phyloP scores from a whole-genome alignment of 2,888 invertebrate species.

The Polyommatus icarus region DNA sequence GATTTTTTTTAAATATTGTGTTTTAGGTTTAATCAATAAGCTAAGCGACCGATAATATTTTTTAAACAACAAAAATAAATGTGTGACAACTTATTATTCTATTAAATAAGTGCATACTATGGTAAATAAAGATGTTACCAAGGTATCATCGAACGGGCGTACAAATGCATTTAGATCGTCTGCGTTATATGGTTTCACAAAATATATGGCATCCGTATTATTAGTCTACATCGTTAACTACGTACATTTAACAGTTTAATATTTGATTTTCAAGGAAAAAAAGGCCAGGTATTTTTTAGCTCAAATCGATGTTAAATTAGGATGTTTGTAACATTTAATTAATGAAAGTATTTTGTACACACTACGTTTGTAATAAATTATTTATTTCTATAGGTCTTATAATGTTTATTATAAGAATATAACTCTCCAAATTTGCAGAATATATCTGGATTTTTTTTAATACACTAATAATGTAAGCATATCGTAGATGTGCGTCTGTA shows the following conservation, averaged over 20 bases:
- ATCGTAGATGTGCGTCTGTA: conserved; percentile 28
- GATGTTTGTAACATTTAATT: not conserved
- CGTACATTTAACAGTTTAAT: not conserved
- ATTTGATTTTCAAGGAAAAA: not conserved
- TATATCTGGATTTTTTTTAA: not conserved
- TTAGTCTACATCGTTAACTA: not conserved
- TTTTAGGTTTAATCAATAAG: not conserved
- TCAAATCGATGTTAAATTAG: not conserved
- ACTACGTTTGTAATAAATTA: not conserved
- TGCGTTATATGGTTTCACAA: not conserved
- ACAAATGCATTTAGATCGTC: not conserved
- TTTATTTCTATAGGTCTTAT: not conserved
- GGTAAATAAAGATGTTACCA: not conserved
- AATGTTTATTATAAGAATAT: not conserved
- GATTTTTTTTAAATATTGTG: not conserved
- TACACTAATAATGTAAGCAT: not conserved
- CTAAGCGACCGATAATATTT: not conserved
- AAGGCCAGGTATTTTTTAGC: not conserved
- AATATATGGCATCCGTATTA: not conserved
- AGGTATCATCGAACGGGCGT: not conserved
- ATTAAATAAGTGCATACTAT: not conserved
- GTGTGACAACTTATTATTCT: not conserved
- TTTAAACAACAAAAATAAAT: not conserved
- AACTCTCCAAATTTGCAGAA: not conserved
- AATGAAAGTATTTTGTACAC: not conserved